Base-by-base conservation (phyloP, 2,888 invertebrate genomes). In the Lepidonotus clava region DNA sequence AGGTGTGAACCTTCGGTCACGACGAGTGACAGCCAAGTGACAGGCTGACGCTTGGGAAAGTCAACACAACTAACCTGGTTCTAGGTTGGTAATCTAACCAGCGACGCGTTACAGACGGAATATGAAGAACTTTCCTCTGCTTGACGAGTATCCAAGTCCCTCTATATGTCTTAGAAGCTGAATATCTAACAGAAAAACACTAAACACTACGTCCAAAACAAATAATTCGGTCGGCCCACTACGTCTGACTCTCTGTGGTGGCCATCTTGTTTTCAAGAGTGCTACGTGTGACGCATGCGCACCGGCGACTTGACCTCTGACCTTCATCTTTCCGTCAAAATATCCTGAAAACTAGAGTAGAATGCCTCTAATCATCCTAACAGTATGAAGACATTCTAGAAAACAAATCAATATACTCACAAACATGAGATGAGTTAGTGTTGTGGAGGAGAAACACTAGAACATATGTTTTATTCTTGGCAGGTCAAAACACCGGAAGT, bases 201-300 rank as follows among this genome's bases (percentile, higher is more conserved):
- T 71, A 71, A 34, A 38, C n/a, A 38, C 71, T 71, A 36, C 18
- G 71, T 71, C 21, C 34, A 71, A 71, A 71, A 71, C 71, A 71
- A 71, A 71, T 71, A 36, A 6, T 71, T 34, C 38, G 41, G 46
- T 46, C 46, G 46, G 24, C 34, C 11, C 24, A 21, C 80, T 46
- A 80, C 80, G 24, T 41, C 46, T 46, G 80, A 38, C 8, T 24
- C 4, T 71, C 71, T 34, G 8, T 8, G 36, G 80, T 40, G 21
- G 80, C 80, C 80, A 80, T 80, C 51, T 80, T 80, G 80, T 80
- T 80, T 80, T 80, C 80, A 41, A 28, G 28, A 28, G 80, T 80
- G 80, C 85, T 85, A 85, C 85, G 85, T 85, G 85, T 85, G 85
- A 85, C 85, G 46, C 85, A 85, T 85, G 85, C 85, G 67, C 76